Evolutionary conservation across 2,888 invertebrate species (phyloP), one percentile per base, ranked within the genome.

Genomic region (Trilocha varians): DNA sequence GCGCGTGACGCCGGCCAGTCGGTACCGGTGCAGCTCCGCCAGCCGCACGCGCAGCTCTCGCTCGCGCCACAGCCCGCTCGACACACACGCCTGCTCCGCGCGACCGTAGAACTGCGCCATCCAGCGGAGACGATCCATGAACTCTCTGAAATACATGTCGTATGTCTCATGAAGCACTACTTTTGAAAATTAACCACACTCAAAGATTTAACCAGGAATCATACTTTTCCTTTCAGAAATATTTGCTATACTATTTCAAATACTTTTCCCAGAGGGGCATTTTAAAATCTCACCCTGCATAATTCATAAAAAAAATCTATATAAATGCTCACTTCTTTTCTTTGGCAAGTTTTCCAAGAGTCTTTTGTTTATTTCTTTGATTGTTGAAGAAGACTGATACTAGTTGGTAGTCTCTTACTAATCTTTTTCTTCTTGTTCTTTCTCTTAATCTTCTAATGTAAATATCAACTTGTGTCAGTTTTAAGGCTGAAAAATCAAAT

Each of bases 381-480:
- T 87, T 90, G 58, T 88, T 88, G 72, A 95, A 96, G 70, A 96
- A 96, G 51, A 94, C 90, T 0, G 94, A 90, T 2, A 97, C 95
- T 13, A 98, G 87, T 59, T 96, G 96, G 79, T 93, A 97, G 71
- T 97, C 97, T 39, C 96, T 87, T 13, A 95, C 95, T 41, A 98
- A 90, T 41, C 95, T 88, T 89, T 98, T 98, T 70, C 97, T 88
- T 53, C 96, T 88, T 35, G 94, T 93, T 48, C 98, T 87, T 70
- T 98, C 98, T 40, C 95, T 85, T 40, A 97, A 75, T 50, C 94
- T 87, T 46, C 94, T 87, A 4, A 92, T 92, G 67, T 97, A 98
- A 87, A 96, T 96, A 66, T 97, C 97, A 44, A 97, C 95, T 83
- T 97, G 94, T 16, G 96, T 93, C 54, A 97, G 78, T 78, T 97